A percentile compares a stretch with the other conserved stretches of the same genome.
Conservation (phyloP, 2,797 vertebrate species). For the Bovichtus variegatus region DNA sequence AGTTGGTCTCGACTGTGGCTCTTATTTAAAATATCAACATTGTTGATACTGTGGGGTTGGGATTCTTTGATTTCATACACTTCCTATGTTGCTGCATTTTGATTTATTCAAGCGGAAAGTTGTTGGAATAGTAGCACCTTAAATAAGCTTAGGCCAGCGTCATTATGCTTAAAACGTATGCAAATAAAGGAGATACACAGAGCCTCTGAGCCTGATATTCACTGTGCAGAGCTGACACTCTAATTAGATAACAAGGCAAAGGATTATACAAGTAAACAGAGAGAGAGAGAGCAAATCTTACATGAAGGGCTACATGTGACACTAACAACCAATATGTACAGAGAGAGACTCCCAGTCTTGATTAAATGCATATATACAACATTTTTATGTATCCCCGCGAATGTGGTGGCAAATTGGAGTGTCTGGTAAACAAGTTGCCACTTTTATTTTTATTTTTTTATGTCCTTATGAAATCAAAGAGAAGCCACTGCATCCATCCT, state of each 20-base stretch:
- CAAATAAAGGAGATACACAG: conserved; percentile 73
- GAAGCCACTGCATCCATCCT: conserved; percentile 42
- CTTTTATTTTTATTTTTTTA: conserved; percentile 64
- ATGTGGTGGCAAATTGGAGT: conserved; percentile 72
- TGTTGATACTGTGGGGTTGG: neutral
- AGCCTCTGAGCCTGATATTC: conserved; percentile 59
- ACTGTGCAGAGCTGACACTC: conserved; percentile 60
- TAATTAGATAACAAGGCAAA: conserved; percentile 73
- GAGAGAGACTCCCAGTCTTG: conserved; percentile 45
- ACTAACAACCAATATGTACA: conserved; percentile 54
- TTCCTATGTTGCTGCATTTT: conserved; percentile 37
- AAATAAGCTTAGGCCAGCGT: conserved; percentile 59
- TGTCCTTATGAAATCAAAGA: conserved; percentile 61
- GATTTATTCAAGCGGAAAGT: conserved; percentile 71
- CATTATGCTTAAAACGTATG: conserved; percentile 63
- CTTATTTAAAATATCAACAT: conserved; percentile 23
- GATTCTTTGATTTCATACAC: conserved; percentile 31
- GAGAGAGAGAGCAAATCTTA: conserved; percentile 61
- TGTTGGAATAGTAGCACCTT: conserved; percentile 47
- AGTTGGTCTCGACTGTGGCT: conserved; percentile 3
- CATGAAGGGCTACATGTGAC: conserved; percentile 61
- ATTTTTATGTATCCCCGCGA: conserved; percentile 60
- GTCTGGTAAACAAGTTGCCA: conserved; percentile 77
- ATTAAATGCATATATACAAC: conserved; percentile 71
- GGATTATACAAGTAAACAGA: conserved; percentile 66